Evolutionary conservation across 1,140 invertebrate genomes (phyloP), one percentile per base, ranked within the genome.

Genomic region (Latrodectus geometricus): DNA sequence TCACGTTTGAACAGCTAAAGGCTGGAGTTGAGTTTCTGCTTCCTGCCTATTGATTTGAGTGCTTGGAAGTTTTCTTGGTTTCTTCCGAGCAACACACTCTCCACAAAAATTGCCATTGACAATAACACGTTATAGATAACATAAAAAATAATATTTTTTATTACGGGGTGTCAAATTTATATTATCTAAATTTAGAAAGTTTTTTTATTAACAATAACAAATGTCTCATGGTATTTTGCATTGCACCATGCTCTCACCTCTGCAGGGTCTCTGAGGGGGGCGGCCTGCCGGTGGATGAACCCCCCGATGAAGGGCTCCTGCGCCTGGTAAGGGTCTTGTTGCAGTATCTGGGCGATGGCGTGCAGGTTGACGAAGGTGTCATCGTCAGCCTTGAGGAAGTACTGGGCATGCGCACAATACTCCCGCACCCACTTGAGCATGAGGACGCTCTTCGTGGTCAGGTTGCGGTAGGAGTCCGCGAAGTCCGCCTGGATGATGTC

Each of bases 321-420:
- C 8, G 75, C 50, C 0, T 20, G 17, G 66, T 76, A 86, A 9
- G 75, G 66, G 3, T 73, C 54, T 9, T 56, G 52, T 61, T 66
- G n/a, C 15, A 78, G 14, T 14, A 86, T 50, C 14, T 21, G 17
- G 20, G 74, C 65, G 7, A 86, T 65, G 4, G 70, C 68, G 23
- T 61, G n/a, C 15, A 86, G 17, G 83, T 92, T 91, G 8, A 92
- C 88, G 75, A 92, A 88, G 0, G 86, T 88, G 56, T 89, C 88
- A 8, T 89, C 88, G 20, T 89, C 88, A 1, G 83, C 79, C 86
- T 89, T 89, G 35, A 89, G 79, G 17, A 89, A 72, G 68, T 81
- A 89, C 17, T 84, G 69, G 11, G 79, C 84, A 17, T 73, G 56
- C n/a, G 84, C 20, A 66, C 89, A 89, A 23, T 88, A 56, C 20